Base-by-base conservation (phyloP, 2,888 invertebrate species). In the Habroteleia sp. region DNA sequence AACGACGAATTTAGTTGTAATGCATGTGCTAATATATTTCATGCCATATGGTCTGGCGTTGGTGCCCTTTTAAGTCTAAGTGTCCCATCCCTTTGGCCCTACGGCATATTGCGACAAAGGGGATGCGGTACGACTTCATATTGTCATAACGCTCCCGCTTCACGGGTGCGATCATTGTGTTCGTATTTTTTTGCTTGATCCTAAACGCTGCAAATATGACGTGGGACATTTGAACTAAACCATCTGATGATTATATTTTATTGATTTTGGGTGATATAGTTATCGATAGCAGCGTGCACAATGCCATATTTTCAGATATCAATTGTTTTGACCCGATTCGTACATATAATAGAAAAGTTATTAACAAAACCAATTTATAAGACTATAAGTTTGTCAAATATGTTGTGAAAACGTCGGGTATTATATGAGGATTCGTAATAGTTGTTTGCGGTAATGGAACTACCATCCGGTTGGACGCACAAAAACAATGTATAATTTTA, bases 81-180 rank as follows among this genome's bases (percentile, higher is more conserved):
- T 76, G 72, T 66, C 72, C n/a, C 76, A 73, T 73, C 76, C 76
- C 69, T 73, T 76, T 25, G 58, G 73, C 76, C 76, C 72, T 63
- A 72, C 63, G 60, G 63, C 56, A 20, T 50, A 60, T 33, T 46
- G 39, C 56, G 48, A 73, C 69, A 74, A 69, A 69, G 69, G 69
- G 74, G 65, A 69, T 76, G 73, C 35, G 65, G 65, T 69, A 50
- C 66, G 54, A 62, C 66, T 62, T 68, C 35, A 68, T 62, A 68
- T 68, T 68, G 66, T 74, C 54, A 54, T 66, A 56, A 35, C 41
- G 56, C 29, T 50, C 31, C 58, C 46, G 66, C 41, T 33, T 54
- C 33, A 58, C 41, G 63, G 63, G 31, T 62, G 42, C 62, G 62
- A 74, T 74, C 74, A 75, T 72, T 72, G 66, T 73, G 33, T 52